Evolutionary conservation across 2,797 vertebrate species (phyloP).

Genomic region (Cephalopachus bancanus): DNA sequence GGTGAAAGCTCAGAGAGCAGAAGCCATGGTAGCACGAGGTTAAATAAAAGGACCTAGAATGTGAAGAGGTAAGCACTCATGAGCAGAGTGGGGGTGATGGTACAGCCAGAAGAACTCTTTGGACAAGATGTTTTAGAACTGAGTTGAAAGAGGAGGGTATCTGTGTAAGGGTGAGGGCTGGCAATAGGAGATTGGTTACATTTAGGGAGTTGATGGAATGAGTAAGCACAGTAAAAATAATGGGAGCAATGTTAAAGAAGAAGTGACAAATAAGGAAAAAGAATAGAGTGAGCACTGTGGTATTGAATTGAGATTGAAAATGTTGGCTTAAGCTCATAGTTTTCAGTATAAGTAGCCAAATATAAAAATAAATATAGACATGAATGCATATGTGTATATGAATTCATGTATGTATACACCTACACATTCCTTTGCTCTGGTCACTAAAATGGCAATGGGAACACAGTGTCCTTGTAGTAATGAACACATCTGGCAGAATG

Average conservation of each 20-base stretch:
- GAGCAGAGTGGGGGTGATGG: too few species aligned
- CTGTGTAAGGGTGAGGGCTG: not conserved
- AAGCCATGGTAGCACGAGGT: not conserved
- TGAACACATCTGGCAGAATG: not conserved
- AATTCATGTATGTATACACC: fast-evolving
- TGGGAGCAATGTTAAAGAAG: not conserved
- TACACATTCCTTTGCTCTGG: not conserved
- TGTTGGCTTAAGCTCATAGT: not conserved
- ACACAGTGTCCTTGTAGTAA: too few species aligned
- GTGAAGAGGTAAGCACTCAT: too few species aligned
- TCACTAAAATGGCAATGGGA: not conserved
- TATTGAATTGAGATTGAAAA: not conserved
- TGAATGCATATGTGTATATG: not conserved
- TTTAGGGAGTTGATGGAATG: fast-evolving
- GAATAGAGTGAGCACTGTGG: not conserved
- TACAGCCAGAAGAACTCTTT: not conserved
- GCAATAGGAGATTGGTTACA: not conserved
- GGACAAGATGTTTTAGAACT: not conserved
- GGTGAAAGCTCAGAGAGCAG: too few species aligned
- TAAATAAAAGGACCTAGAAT: not conserved
- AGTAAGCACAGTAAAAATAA: not conserved
- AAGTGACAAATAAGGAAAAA: not conserved
- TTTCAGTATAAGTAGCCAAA: not conserved
- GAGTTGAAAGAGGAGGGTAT: not conserved
- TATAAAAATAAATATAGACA: not conserved